These are phyloP conservation scores for Neogale vison DNA, from an alignment of 2,113 vertebrate species.

Conservation along the genomic window DNA sequence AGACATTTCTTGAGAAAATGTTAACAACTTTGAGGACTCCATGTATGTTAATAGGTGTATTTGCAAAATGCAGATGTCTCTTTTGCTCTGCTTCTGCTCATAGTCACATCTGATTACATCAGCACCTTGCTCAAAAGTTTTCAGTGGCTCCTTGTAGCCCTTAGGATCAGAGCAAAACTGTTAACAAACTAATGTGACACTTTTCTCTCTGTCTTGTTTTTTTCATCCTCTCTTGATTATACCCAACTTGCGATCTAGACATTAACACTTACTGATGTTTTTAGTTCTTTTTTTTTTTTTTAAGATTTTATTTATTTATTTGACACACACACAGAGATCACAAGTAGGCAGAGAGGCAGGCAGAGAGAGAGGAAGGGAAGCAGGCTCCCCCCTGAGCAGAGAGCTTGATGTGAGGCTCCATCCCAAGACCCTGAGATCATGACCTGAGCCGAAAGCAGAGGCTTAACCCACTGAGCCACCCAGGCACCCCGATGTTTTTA, in stretches of 20 bases:
- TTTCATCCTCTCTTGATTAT: background rate
- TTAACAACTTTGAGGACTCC: background rate
- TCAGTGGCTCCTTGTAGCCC: background rate
- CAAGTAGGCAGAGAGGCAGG: too few species aligned
- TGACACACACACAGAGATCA: too few species aligned
- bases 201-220: background rate
- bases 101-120: background rate
- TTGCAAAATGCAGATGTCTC: background rate
- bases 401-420: accelerated
- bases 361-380: too few species aligned
- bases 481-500: background rate
- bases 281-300: too few species aligned
- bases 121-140: background rate
- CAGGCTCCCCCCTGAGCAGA: too few species aligned
- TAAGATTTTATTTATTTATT: too few species aligned
- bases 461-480: too few species aligned
- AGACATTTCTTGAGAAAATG: slow-evolving; percentile 47
- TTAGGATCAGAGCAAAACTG: background rate
- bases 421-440: too few species aligned
- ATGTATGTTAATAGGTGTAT: background rate
- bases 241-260: background rate
- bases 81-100: background rate
- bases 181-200: background rate
- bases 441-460: too few species aligned
- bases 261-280: background rate